Evolutionary conservation across 2,888 invertebrate species (phyloP).

Genomic region (Cosmorhoe ocellata): DNA sequence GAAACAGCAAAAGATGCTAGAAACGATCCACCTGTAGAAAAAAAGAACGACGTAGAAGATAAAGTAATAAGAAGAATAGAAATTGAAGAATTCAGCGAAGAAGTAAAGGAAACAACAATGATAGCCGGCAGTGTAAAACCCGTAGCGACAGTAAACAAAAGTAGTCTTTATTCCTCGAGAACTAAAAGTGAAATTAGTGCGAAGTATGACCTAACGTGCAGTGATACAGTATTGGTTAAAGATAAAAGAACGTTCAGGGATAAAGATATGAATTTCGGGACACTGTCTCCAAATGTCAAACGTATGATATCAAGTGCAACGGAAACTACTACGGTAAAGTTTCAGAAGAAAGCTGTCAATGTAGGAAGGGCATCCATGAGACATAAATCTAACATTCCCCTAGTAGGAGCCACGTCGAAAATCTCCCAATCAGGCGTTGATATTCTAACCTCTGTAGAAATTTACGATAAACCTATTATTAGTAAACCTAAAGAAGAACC

Average conservation of each 20-base stretch:
- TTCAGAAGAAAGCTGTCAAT: slow-evolving; percentile 66
- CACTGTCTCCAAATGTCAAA: slow-evolving; percentile 84
- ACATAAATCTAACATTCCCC: slow-evolving; percentile 71
- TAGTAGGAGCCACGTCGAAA: slow-evolving; percentile 78
- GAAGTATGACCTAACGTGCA: slow-evolving; percentile 56
- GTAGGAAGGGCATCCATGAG: slow-evolving; percentile 63
- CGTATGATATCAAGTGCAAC: slow-evolving; percentile 83
- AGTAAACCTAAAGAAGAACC: slow-evolving; percentile 52
- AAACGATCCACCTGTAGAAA: slow-evolving; percentile 68
- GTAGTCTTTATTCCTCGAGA: slow-evolving; percentile 66
- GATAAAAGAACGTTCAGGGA: slow-evolving; percentile 65
- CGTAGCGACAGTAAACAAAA: slow-evolving; percentile 68
- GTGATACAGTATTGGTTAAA: slow-evolving; percentile 56
- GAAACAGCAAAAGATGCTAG: slow-evolving; percentile 78
- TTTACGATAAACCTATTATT: slow-evolving; percentile 68
- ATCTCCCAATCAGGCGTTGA: slow-evolving; percentile 77
- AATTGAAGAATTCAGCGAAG: slow-evolving; percentile 19
- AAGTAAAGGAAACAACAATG: slow-evolving; percentile 60
- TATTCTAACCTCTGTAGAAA: slow-evolving; percentile 72
- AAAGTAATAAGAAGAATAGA: slow-evolving; percentile 20
- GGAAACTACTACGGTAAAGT: slow-evolving; percentile 66
- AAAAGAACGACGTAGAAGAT: slow-evolving; percentile 23
- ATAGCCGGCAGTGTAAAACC: slow-evolving; percentile 71
- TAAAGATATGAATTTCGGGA: slow-evolving; percentile 71
- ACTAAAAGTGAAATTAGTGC: slow-evolving; percentile 73